These are phyloP conservation scores for Tillus elongatus DNA, from an alignment of 2,888 invertebrate species.

Conservation along the genomic window DNA sequence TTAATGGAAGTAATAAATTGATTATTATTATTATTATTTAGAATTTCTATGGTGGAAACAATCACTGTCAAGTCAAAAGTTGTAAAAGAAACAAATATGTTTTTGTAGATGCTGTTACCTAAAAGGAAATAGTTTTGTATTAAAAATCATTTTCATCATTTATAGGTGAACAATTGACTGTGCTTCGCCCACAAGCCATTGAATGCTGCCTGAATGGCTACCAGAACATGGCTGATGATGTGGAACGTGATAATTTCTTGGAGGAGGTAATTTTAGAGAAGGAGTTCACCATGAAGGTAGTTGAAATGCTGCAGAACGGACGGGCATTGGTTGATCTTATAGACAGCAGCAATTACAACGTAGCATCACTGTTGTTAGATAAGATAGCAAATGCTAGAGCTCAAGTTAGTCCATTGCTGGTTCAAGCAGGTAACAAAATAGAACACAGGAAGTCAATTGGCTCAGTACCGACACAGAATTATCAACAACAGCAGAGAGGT, in stretches of 20 bases:
- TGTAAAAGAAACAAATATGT: no score
- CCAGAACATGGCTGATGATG: constrained; percentile 47
- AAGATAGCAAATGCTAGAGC: constrained; percentile 34
- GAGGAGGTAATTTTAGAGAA: constrained; percentile 63
- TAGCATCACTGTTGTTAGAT: constrained; percentile 37
- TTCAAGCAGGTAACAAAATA: constrained; percentile 35
- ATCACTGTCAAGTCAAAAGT: no score
- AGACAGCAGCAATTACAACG: constrained; percentile 43
- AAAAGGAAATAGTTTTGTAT: no score
- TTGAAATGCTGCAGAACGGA: constrained; percentile 45
- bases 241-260: constrained; percentile 51
- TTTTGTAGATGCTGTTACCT: no score
- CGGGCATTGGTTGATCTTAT: constrained; percentile 54
- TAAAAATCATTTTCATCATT: no score
- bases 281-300: constrained; percentile 50
- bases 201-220: constrained; percentile 66
- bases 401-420: constrained; percentile 33
- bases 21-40: no score
- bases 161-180: constrained; percentile 52
- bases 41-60: no score
- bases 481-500: background rate
- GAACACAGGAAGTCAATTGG: constrained; percentile 27
- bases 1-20: no score
- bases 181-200: constrained; percentile 63
- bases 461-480: constrained; percentile 10